Evolutionary conservation across 2,113 vertebrate species (phyloP).

Genomic region (Rhinolophus ferrumequinum): DNA sequence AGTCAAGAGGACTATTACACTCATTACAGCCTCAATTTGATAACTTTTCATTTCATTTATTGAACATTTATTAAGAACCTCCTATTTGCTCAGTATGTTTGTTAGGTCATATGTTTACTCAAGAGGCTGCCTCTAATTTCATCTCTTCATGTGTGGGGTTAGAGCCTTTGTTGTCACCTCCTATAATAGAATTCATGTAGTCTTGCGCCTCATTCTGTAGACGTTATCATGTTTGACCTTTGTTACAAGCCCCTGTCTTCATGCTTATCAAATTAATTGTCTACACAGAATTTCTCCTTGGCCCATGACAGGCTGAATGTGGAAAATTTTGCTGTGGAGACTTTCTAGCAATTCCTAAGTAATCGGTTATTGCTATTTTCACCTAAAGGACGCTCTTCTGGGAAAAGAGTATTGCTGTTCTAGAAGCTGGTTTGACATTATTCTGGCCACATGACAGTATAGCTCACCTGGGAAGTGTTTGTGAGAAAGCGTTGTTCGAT

Average conservation of each 20-base stretch:
- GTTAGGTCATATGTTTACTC: neutral
- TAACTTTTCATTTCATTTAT: neutral
- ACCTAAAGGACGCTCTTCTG: neutral
- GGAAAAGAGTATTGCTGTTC: neutral
- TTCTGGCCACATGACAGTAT: too few species aligned
- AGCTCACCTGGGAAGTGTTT: neutral
- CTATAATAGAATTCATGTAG: fast-evolving
- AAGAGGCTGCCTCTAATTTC: neutral
- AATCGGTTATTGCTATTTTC: neutral
- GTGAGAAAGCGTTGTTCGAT: neutral
- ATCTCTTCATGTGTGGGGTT: neutral
- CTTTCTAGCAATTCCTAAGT: neutral
- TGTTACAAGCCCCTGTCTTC: neutral
- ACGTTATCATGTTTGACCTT: neutral
- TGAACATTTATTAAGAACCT: neutral
- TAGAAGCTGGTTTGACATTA: neutral
- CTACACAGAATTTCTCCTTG: neutral
- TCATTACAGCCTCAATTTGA: neutral
- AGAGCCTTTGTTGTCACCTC: neutral
- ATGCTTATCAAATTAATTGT: neutral
- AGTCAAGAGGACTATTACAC: neutral
- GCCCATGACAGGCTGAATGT: neutral
- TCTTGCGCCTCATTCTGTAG: neutral
- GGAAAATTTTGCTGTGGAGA: neutral
- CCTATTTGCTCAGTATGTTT: neutral